Evolutionary conservation across 2,113 vertebrate genomes (phyloP).

Genomic region (Rhynchopsitta pachyrhyncha): DNA sequence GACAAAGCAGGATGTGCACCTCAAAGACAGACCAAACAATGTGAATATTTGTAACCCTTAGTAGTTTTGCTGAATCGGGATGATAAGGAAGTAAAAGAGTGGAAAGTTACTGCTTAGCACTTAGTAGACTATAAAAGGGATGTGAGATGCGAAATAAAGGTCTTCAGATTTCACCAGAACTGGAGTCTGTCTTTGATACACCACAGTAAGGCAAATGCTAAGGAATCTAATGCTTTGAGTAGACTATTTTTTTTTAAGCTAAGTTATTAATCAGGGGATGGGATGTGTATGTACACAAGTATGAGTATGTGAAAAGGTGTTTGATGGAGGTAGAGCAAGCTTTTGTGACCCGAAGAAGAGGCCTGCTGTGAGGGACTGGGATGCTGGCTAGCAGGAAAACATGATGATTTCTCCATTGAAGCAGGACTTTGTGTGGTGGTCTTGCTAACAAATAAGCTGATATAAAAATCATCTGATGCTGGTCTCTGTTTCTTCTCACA

Average conservation of each 20-base stretch:
- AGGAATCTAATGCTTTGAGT: neutral
- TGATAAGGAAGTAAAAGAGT: too few relatives aligned
- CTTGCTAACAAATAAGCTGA: neutral
- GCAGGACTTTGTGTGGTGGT: neutral
- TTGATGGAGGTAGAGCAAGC: neutral
- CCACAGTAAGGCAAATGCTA: neutral
- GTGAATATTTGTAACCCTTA: too few relatives aligned
- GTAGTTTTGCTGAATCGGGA: too few relatives aligned
- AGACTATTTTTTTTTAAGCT: neutral
- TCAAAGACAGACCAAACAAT: too few relatives aligned
- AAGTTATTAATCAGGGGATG: fast-evolving
- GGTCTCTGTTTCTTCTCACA: neutral
- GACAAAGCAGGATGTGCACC: too few relatives aligned
- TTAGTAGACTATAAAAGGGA: too few relatives aligned
- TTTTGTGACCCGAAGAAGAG: neutral
- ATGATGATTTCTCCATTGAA: neutral
- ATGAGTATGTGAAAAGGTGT: neutral
- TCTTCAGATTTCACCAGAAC: too few relatives aligned
- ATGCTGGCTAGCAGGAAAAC: neutral
- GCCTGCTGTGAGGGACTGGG: neutral
- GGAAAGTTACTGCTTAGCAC: too few relatives aligned
- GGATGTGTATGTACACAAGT: neutral
- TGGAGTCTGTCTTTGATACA: too few relatives aligned
- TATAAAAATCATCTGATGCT: neutral
- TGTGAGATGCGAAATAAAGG: too few relatives aligned